phyloP scores from a whole-genome alignment of 2,113 vertebrate species.

The Istiophorus platypterus region DNA sequence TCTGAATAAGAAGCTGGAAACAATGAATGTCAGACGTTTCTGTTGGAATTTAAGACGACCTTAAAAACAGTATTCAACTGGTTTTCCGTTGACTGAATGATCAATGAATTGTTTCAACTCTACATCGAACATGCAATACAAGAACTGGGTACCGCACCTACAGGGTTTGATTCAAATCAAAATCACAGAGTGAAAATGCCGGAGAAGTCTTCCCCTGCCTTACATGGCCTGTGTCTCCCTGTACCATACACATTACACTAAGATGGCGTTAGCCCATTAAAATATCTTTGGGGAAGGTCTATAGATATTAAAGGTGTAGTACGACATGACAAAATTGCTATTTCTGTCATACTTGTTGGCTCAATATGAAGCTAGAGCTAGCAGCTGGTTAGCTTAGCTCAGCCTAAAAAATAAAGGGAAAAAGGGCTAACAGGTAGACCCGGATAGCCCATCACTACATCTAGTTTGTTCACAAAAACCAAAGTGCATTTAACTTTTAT shows the following conservation, averaged over 20 bases:
- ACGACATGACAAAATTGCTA: neutral
- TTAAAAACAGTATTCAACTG: neutral
- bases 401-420: neutral
- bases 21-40: neutral
- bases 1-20: no score
- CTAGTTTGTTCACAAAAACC: no score
- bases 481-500: no score
- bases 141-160: neutral
- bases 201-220: no score
- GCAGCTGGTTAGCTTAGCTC: neutral
- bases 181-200: neutral
- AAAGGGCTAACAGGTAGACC: neutral
- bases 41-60: neutral
- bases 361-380: neutral
- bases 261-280: neutral
- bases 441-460: neutral
- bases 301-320: slow-evolving; percentile 26
- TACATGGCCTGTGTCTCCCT: neutral
- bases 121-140: neutral
- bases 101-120: neutral
- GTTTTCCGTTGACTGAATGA: neutral
- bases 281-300: slow-evolving; percentile 15
- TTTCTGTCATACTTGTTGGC: neutral
- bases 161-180: neutral
- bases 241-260: neutral